Evolutionary conservation across 2,888 invertebrate species (phyloP).

Genomic region (Catocala fraxini): DNA sequence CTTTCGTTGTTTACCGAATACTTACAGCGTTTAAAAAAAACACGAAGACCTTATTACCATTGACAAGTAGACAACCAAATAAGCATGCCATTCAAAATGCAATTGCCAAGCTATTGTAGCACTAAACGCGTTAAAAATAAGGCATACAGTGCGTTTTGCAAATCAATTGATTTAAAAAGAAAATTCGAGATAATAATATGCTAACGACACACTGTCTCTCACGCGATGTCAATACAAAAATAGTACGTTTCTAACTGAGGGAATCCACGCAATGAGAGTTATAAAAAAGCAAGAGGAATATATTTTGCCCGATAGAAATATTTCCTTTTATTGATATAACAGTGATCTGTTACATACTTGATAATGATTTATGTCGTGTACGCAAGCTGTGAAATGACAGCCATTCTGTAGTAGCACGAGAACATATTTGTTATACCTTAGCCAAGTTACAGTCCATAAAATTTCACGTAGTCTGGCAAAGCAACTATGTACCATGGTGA

Average conservation of each 20-base stretch:
- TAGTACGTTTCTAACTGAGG: constrained; percentile 59
- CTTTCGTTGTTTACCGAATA: constrained; percentile 41
- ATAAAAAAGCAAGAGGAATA: constrained; percentile 48
- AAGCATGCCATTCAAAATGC: constrained; percentile 18
- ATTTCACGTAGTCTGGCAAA: too few species aligned
- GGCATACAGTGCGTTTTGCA: constrained; percentile 20
- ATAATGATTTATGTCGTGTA: constrained; percentile 4
- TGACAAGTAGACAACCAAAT: constrained; percentile 50
- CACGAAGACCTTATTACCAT: constrained; percentile 52
- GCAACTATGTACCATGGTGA: too few species aligned
- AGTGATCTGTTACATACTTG: constrained; percentile 24
- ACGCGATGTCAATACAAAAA: constrained; percentile 71
- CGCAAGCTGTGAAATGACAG: not conserved
- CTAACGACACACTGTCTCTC: constrained; percentile 65
- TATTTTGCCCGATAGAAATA: constrained; percentile 28
- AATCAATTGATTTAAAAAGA: constrained; percentile 38
- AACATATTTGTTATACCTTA: not conserved
- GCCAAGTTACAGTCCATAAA: not conserved
- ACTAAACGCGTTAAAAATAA: constrained; percentile 34
- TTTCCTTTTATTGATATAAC: constrained; percentile 33
- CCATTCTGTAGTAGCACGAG: not conserved
- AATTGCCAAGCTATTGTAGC: constrained; percentile 24
- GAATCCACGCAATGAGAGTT: constrained; percentile 70
- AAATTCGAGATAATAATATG: constrained; percentile 63
- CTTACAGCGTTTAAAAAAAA: constrained; percentile 37